phyloP scores from a whole-genome alignment of 2,888 invertebrate genomes.

The Lasioglossum villosulum region DNA sequence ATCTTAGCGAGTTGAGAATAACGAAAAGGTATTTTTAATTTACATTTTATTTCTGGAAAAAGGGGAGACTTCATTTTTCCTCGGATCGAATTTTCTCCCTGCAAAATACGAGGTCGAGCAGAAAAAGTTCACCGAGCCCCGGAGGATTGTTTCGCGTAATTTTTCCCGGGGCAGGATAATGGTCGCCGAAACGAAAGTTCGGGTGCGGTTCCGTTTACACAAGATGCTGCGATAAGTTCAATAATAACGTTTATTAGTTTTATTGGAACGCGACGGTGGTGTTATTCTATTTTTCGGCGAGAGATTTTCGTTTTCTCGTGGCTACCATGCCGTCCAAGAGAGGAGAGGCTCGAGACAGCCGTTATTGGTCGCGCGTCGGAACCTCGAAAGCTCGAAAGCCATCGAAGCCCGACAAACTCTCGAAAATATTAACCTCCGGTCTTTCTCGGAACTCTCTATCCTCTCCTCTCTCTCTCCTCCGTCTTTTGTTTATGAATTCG shows the following conservation, averaged over 20 bases:
- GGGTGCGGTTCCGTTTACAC: not conserved
- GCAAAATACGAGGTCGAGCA: not conserved
- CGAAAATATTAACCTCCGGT: not conserved
- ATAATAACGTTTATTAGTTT: conserved; percentile 3
- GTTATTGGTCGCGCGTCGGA: not conserved
- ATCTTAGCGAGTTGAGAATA: no score
- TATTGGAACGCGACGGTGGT: not conserved
- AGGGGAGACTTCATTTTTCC: no score
- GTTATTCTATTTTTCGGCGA: not conserved
- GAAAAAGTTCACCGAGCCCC: not conserved
- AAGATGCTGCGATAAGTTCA: not conserved
- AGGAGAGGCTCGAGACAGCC: not conserved
- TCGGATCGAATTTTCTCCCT: no score
- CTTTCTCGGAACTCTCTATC: not conserved
- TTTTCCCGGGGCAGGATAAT: not conserved
- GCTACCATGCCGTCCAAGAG: not conserved
- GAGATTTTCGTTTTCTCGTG: not conserved
- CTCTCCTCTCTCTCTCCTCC: not conserved
- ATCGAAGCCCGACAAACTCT: not conserved
- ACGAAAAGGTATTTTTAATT: not conserved
- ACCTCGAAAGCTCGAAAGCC: not conserved
- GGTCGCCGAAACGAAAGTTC: conserved; percentile 1
- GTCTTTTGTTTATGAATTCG: not conserved
- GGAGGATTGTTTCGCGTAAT: conserved; percentile 14
- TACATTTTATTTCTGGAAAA: no score